phyloP scores from a whole-genome alignment of 2,797 vertebrate genomes.

The Gymnopithys bicolor region DNA sequence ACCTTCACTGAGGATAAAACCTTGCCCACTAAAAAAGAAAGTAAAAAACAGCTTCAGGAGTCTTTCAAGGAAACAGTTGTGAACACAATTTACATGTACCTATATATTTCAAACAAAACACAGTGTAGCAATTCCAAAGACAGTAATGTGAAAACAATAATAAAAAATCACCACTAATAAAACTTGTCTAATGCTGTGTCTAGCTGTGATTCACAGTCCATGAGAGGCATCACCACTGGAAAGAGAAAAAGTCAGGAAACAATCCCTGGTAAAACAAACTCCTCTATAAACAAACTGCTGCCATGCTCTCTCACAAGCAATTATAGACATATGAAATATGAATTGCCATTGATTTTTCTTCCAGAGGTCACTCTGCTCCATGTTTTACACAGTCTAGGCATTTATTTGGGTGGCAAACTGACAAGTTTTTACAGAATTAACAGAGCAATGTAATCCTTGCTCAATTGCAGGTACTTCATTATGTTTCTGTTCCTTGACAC shows the following conservation, averaged over 20 bases:
- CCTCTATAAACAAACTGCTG: conserved; percentile 78
- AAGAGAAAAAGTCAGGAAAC: conserved; percentile 62
- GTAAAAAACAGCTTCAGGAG: conserved; percentile 6
- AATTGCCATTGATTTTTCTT: conserved; percentile 88
- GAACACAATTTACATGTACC: background rate
- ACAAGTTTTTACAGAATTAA: conserved; percentile 79
- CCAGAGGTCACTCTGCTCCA: conserved; percentile 79
- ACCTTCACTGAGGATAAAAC: conserved; percentile 83
- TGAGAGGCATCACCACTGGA: conserved; percentile 22
- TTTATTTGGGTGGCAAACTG: conserved; percentile 84
- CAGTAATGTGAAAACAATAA: conserved; percentile 37
- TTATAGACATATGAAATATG: conserved; percentile 90
- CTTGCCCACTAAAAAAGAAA: conserved; percentile 68
- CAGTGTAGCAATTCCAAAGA: conserved; percentile 17
- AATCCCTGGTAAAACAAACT: conserved; percentile 26
- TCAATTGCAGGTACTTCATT: conserved; percentile 78
- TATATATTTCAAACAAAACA: conserved; percentile 35
- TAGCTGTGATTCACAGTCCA: conserved; percentile 15
- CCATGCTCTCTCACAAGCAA: conserved; percentile 83
- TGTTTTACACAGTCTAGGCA: conserved; percentile 81
- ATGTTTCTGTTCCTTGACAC: conserved; percentile 75
- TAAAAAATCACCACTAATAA: conserved; percentile 37
- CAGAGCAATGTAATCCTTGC: conserved; percentile 72
- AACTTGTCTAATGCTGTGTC: conserved; percentile 53
- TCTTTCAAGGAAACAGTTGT: conserved; percentile 76